These are phyloP conservation scores for Mycetomoellerius zeteki DNA, from an alignment of 1,140 invertebrate species.

Conservation along the genomic window DNA sequence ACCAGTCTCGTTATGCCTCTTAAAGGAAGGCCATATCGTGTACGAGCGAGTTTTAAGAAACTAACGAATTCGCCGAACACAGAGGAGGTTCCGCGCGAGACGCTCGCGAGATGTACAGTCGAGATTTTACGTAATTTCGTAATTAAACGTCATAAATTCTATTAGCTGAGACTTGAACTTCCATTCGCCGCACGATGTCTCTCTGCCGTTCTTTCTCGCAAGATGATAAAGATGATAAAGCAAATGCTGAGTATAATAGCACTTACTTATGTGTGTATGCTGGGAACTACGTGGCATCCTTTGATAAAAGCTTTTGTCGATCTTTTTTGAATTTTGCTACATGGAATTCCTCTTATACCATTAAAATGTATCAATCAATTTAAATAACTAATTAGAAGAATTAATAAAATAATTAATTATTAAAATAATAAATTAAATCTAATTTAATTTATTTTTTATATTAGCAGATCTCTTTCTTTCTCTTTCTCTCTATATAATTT, in stretches of 20 bases:
- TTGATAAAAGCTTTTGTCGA: neutral
- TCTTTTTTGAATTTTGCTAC: neutral
- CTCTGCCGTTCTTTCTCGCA: neutral
- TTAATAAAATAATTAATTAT: neutral
- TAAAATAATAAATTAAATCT: neutral
- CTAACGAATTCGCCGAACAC: slow-evolving; percentile 4
- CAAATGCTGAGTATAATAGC: neutral
- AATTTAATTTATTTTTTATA: neutral
- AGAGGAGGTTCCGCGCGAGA: slow-evolving; percentile 16
- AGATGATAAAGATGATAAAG: neutral
- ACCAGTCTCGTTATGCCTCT: slow-evolving; percentile 40
- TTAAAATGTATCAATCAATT: neutral
- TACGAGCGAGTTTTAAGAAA: slow-evolving; percentile 38
- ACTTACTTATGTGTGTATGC: neutral
- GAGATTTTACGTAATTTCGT: slow-evolving; percentile 35
- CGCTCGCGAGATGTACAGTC: slow-evolving; percentile 3
- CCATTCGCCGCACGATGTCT: neutral
- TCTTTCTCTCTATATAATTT: neutral
- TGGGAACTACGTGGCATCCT: neutral
- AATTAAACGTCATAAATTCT: slow-evolving; percentile 57
- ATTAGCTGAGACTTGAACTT: slow-evolving; percentile 20
- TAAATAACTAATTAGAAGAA: neutral
- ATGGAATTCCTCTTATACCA: neutral
- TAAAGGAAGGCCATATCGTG: slow-evolving; percentile 43
- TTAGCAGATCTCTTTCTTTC: neutral